Base-by-base conservation (phyloP, 2,113 vertebrate species). In the Semnopithecus entellus region DNA sequence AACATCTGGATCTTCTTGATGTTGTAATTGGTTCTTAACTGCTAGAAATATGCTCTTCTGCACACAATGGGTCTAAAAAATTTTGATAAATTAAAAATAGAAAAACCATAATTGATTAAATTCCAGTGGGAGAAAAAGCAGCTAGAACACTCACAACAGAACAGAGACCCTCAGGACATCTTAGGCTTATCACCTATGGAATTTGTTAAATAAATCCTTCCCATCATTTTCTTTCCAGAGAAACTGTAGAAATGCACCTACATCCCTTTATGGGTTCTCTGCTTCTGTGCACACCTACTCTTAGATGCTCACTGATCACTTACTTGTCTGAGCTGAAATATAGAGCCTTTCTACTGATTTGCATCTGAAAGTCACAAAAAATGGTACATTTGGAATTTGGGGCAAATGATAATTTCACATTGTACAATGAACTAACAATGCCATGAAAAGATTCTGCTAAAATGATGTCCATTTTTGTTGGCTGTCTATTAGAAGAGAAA, bases 401-500 rank as follows among this genome's bases (percentile, higher is more conserved):
- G n/a, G n/a, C n/a, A 95, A 94, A 85, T 78, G 27, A 73, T 35
- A 40, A 73, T 30, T 55, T 73, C 72, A 88, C 20, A 55, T 66
- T 91, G 8, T 70, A 48, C 23, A 78, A 70, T 10, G 8, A 90
- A 61, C 85, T 48, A 86, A 55, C 20, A 88, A 68, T 59, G 3
- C 8, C 17, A 70, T 64, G 23, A 32, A 84, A 94, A 86, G 0
- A 82, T 40, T 61, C 35, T 73, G 32, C n/a, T 79, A 79, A 83
- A 94, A 79, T 92, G 84, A 94, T 89, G 38, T 23, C 20, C 16
- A 17, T 72, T 92, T 86, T 76, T 55, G 12, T 17, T 75, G 55
- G n/a, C 8, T 75, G n/a, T 83, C 11, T 81, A 14, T 96, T 73
- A 88, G 27, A 75, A 88, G 80, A 94, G 96, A 90, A 91, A 64